phyloP scores from a whole-genome alignment of 1,140 invertebrate species.

The Cyclina sinensis region DNA sequence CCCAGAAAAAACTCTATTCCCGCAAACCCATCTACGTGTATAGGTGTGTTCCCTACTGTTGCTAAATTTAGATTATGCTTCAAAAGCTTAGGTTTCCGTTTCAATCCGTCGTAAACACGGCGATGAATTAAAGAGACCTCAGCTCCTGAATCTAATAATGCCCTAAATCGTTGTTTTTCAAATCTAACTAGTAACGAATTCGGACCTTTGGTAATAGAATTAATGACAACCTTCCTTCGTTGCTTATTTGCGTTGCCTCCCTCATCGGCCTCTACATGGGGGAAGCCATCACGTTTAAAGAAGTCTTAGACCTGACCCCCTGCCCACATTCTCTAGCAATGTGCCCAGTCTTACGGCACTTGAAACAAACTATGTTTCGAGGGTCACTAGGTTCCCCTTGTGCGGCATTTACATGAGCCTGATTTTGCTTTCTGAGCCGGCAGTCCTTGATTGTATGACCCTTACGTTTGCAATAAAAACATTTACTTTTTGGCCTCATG shows the following conservation, averaged over 20 bases:
- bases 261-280: background rate
- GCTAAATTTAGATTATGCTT: background rate
- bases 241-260: too few relatives aligned
- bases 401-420: background rate
- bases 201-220: background rate
- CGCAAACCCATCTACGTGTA: background rate
- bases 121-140: background rate
- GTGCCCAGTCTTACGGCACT: constrained; percentile 23
- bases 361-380: constrained; percentile 18
- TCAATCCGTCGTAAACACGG: background rate
- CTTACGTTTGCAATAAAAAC: too few relatives aligned
- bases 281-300: too few relatives aligned
- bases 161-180: background rate
- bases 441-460: too few relatives aligned
- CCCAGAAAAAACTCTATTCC: background rate
- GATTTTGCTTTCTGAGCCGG: background rate
- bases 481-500: too few relatives aligned
- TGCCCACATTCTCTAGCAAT: background rate
- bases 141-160: background rate
- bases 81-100: background rate
- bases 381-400: too few relatives aligned
- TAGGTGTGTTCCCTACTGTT: background rate
- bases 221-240: background rate
- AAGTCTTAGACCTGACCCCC: too few relatives aligned
- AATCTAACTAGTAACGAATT: background rate